Conservation (phyloP, 2,797 vertebrate genomes). For the Capromys pilorides region DNA sequence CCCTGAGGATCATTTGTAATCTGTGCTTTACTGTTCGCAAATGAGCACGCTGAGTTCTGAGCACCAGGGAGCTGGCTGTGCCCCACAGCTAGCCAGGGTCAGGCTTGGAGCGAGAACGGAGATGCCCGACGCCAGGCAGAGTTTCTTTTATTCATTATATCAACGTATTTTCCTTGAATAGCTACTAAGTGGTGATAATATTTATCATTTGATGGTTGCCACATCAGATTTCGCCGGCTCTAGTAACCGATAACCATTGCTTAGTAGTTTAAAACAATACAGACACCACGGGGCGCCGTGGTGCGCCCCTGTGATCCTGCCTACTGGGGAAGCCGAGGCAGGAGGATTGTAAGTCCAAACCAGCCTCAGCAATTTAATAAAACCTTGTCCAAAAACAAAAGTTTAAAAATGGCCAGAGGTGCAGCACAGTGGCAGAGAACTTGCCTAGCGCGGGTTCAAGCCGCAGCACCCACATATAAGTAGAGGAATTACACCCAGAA, state of each 20-base stretch:
- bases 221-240: background rate
- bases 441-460: background rate
- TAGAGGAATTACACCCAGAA: background rate
- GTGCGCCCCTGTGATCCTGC: background rate
- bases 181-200: background rate
- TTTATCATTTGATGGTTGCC: background rate
- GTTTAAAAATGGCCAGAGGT: background rate
- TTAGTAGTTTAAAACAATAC: background rate
- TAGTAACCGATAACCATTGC: background rate
- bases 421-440: background rate
- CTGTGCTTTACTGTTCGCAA: background rate
- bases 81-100: background rate
- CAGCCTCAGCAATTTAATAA: background rate
- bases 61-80: too few relatives aligned
- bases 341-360: background rate
- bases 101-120: background rate
- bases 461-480: background rate
- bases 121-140: background rate
- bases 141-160: background rate
- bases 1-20: background rate
- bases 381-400: background rate
- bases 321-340: background rate
- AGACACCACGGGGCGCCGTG: background rate
- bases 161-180: background rate
- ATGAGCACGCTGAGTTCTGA: background rate